A percentile compares a stretch with the other conserved stretches of the same genome.
phyloP scores from a whole-genome alignment of 2,113 vertebrate species.

The Varanus komodoensis region DNA sequence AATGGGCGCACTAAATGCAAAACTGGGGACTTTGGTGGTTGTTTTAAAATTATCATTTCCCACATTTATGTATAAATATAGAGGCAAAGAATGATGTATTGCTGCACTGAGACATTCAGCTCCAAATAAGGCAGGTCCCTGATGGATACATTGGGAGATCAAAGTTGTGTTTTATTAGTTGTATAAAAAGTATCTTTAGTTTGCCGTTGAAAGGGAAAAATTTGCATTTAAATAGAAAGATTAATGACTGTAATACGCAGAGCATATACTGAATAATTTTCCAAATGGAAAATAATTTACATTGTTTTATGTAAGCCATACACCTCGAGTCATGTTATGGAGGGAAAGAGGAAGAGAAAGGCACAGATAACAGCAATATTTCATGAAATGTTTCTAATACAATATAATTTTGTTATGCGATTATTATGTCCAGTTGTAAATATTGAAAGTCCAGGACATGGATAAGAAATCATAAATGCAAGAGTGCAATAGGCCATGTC shows the following conservation, averaged over 20 bases:
- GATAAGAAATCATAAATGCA: conserved; percentile 54
- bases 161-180: conserved; percentile 78
- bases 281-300: conserved; percentile 77
- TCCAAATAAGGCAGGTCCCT: conserved; percentile 58
- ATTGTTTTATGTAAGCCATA: conserved; percentile 75
- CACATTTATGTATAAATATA: conserved; percentile 6
- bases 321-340: conserved; percentile 69
- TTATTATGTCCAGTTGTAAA: conserved; percentile 63
- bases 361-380: conserved; percentile 69
- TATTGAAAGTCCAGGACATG: conserved; percentile 52
- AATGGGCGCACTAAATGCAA: conserved; percentile 4
- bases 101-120: conserved; percentile 46
- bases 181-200: conserved; percentile 73
- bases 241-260: conserved; percentile 79
- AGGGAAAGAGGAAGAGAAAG: conserved; percentile 44
- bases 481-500: conserved; percentile 30
- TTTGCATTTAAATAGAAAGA: conserved; percentile 87
- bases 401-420: conserved; percentile 63
- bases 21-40: conserved; percentile 29
- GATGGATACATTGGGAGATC: conserved; percentile 70
- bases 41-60: neutral
- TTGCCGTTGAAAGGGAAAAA: conserved; percentile 76
- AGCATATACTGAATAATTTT: conserved; percentile 76
- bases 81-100: conserved; percentile 61
- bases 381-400: conserved; percentile 72